These are phyloP conservation scores for Globia sparganii DNA, from an alignment of 2,888 invertebrate species.

Conservation along the genomic window DNA sequence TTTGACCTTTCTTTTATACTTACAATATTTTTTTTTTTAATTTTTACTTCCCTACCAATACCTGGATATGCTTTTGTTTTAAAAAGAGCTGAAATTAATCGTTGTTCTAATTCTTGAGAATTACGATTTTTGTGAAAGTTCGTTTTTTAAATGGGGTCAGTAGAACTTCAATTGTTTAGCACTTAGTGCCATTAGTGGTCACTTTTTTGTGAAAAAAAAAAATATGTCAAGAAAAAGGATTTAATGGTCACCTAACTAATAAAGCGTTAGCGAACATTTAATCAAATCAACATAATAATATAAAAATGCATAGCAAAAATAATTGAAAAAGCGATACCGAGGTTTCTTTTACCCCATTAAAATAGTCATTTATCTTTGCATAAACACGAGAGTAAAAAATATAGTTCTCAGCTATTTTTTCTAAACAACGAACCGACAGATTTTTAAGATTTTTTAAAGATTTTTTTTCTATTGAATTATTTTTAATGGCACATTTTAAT, in stretches of 20 bases:
- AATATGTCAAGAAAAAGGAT: slow-evolving; percentile 16
- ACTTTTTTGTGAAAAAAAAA: slow-evolving; percentile 5
- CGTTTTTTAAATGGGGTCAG: background rate
- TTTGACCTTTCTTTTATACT: slow-evolving; percentile 88
- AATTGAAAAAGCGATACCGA: slow-evolving; percentile 73
- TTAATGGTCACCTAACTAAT: slow-evolving; percentile 61
- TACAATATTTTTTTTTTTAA: slow-evolving; percentile 79
- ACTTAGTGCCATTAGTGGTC: background rate
- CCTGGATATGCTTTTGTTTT: slow-evolving; percentile 84
- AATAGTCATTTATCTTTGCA: slow-evolving; percentile 67
- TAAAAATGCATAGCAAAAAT: slow-evolving; percentile 85
- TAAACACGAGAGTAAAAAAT: slow-evolving; percentile 85
- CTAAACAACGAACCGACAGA: slow-evolving; percentile 32
- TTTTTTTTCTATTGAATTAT: slow-evolving; percentile 33
- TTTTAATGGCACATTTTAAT: slow-evolving; percentile 29
- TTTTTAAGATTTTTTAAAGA: slow-evolving; percentile 4
- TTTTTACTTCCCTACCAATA: slow-evolving; percentile 79
- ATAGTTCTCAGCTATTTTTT: slow-evolving; percentile 74
- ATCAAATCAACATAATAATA: slow-evolving; percentile 58
- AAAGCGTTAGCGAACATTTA: slow-evolving; percentile 73
- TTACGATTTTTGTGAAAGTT: background rate
- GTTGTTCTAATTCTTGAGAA: slow-evolving; percentile 16
- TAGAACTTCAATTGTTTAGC: background rate
- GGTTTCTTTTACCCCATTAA: slow-evolving; percentile 57
- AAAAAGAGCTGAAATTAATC: slow-evolving; percentile 60